phyloP scores from a whole-genome alignment of 2,888 invertebrate genomes.

The Apomyelois bistriatella region DNA sequence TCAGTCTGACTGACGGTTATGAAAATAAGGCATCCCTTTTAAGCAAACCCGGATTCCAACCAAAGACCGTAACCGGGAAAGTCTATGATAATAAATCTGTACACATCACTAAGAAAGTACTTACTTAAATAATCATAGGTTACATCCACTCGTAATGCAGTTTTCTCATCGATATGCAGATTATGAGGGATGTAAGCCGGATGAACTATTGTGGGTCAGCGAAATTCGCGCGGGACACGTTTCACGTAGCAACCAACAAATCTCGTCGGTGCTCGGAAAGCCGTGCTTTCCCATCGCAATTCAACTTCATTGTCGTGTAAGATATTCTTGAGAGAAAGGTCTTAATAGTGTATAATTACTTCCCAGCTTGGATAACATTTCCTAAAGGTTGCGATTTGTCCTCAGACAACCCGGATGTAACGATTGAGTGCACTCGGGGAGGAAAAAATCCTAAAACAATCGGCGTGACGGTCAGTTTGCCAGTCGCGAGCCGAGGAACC shows the following conservation, averaged over 20 bases:
- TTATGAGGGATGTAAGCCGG: slow-evolving; percentile 42
- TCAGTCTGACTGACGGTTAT: too few species aligned
- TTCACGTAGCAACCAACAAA: slow-evolving; percentile 37
- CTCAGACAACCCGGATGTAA: slow-evolving; percentile 40
- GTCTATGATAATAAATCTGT: too few species aligned
- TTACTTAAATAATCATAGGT: too few species aligned
- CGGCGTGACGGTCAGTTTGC: slow-evolving; percentile 41
- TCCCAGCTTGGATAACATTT: slow-evolving; percentile 9
- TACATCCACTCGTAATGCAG: too few species aligned
- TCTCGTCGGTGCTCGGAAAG: slow-evolving; percentile 40
- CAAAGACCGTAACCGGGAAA: too few species aligned
- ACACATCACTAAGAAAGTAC: too few species aligned
- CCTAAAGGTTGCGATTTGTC: slow-evolving; percentile 11
- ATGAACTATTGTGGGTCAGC: slow-evolving; percentile 51
- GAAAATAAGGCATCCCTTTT: too few species aligned
- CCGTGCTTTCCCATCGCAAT: slow-evolving; percentile 51
- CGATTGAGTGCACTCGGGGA: slow-evolving; percentile 34
- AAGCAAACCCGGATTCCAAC: too few species aligned
- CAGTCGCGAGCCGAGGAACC: slow-evolving; percentile 34
- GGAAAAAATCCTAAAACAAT: slow-evolving; percentile 32
- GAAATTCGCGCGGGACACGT: slow-evolving; percentile 50
- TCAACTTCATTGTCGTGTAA: slow-evolving; percentile 48
- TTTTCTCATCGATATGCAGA: slow-evolving; percentile 40
- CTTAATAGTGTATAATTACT: slow-evolving; percentile 24
- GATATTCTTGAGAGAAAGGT: slow-evolving; percentile 41